Base-by-base conservation (phyloP, 2,113 vertebrate genomes). In the Galeopterus variegatus region DNA sequence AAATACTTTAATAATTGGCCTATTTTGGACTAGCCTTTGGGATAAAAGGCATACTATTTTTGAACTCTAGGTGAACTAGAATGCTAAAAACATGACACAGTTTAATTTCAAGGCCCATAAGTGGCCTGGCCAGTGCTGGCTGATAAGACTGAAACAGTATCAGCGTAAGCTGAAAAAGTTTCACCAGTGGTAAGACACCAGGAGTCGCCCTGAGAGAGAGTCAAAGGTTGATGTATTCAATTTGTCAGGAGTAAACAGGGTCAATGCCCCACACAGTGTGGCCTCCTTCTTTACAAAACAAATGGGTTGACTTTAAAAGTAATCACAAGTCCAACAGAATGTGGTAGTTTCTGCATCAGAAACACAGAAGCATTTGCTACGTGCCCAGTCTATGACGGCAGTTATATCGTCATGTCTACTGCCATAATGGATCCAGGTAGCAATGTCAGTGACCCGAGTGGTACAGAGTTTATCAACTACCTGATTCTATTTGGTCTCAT, bases 1-100 rank as follows among this genome's bases (percentile, higher is more conserved):
- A 67, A 81, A 92, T 86, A 85, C 48, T n/a, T 86, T 81, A 96
- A 93, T 33, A 50, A 84, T 36, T n/a, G 18, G 8, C 33, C 36
- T 56, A 54, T 52, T 88, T 91, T 36, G 19, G 28, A 64, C 33
- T n/a, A 69, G 64, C 2, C 12, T 92, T 90, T 75, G 12, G 36
- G 26, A 81, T 48, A 81, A 80, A 64, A 26, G 1, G 18, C 45
- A 26, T 50, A 33, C 45, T 69, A 62, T 52, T 79, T 93, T 80
- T 95, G 21, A 65, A 85, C 50, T 79, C 60, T 41, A 17, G 41
- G 41, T 72, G 24, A 6, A 79, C 50, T 65, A 18, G 24, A 89
- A 83, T 70, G 48, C 36, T 72, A 45, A 79, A 93, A 93, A 73
- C 12, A 80, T 80, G 24, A 31, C 54, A 36, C 41, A 72, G 17